phyloP scores from a whole-genome alignment of 2,888 invertebrate genomes.

The Pegoplata infirma region DNA sequence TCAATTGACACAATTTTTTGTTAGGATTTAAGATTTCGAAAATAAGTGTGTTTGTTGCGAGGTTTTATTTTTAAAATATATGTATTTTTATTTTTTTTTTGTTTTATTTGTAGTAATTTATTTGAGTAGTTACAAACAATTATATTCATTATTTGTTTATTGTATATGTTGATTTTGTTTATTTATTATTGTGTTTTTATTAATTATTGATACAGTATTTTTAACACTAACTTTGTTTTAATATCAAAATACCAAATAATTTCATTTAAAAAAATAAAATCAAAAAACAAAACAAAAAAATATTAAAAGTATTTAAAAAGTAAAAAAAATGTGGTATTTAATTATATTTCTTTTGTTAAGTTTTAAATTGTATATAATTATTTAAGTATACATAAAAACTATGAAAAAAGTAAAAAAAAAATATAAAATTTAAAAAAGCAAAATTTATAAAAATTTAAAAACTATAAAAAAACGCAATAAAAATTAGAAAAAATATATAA shows the following conservation, averaged over 20 bases:
- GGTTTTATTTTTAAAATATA: conserved; percentile 10
- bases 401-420: conserved; percentile 51
- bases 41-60: conserved; percentile 1
- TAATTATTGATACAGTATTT: conserved; percentile 65
- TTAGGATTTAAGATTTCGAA: conserved; percentile 17
- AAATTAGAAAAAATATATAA: conserved; percentile 40
- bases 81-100: too few species aligned
- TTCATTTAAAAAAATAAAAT: conserved; percentile 28
- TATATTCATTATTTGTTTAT: background rate
- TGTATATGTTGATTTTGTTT: background rate
- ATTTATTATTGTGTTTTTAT: conserved; percentile 14
- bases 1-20: background rate
- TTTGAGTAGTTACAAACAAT: conserved; percentile 30
- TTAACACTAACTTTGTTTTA: conserved; percentile 58
- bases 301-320: conserved; percentile 44
- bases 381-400: conserved; percentile 18
- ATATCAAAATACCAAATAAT: conserved; percentile 51
- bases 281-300: conserved; percentile 49
- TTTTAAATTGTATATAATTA: conserved; percentile 35
- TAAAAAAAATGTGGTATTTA: conserved; percentile 60
- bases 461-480: conserved; percentile 36
- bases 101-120: conserved; percentile 41
- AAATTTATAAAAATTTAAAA: conserved; percentile 45
- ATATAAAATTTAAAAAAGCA: conserved; percentile 40
- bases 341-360: conserved; percentile 36